A percentile compares a stretch with the other conserved stretches of the same genome.
Evolutionary conservation across 2,113 vertebrate genomes (phyloP).

Genomic region (Pseudonaja textilis): DNA sequence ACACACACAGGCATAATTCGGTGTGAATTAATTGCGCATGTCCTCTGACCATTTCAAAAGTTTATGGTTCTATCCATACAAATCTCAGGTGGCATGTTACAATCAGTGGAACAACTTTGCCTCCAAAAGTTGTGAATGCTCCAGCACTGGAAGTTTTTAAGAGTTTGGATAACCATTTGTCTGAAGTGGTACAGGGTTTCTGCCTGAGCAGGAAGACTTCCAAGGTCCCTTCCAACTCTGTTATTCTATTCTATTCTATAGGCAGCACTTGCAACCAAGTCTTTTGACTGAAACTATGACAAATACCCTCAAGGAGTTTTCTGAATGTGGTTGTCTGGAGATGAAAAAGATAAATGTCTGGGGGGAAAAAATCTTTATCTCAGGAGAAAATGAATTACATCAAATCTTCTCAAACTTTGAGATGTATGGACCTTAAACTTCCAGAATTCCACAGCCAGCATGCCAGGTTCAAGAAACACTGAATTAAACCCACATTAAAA

Average conservation of each 20-base stretch:
- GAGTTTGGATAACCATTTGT: no score
- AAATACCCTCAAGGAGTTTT: background rate
- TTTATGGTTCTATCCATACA: background rate
- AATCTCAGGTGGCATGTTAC: background rate
- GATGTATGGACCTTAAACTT: background rate
- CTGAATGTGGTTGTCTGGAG: background rate
- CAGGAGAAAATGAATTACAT: background rate
- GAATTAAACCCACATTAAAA: background rate
- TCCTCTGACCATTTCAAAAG: background rate
- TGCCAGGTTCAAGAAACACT: background rate
- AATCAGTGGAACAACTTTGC: no score
- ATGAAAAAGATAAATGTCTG: background rate
- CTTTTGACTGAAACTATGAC: background rate
- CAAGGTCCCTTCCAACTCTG: no score
- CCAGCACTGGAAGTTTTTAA: no score
- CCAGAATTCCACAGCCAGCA: background rate
- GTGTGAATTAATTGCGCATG: background rate
- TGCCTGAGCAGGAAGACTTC: no score
- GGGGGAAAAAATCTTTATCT: background rate
- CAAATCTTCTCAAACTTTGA: background rate
- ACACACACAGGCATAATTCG: background rate
- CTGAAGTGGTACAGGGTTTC: no score
- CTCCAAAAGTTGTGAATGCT: no score
- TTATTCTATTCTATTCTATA: background rate
- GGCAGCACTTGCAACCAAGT: background rate